These are phyloP conservation scores for Barnardius zonarius DNA, from an alignment of 2,113 vertebrate species.

Conservation along the genomic window DNA sequence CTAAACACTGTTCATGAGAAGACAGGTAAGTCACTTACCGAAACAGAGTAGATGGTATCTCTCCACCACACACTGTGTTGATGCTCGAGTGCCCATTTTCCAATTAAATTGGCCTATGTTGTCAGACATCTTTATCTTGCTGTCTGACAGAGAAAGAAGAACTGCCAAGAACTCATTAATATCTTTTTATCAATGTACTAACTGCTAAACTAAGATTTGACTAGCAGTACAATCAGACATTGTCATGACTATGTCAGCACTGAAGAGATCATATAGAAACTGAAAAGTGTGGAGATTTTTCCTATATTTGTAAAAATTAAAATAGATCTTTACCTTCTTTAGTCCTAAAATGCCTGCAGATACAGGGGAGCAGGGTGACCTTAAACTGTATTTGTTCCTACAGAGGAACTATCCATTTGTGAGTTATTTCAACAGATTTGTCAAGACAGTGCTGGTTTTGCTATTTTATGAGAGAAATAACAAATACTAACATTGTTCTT, in stretches of 20 bases:
- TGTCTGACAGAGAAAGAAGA: slow-evolving; percentile 25
- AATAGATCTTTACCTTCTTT: not conserved
- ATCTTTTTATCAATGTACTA: slow-evolving; percentile 16
- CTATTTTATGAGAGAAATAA: not conserved
- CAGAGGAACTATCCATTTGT: not conserved
- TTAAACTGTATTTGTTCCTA: not conserved
- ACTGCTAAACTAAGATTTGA: slow-evolving; percentile 19
- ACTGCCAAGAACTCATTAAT: slow-evolving; percentile 39
- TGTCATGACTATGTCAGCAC: not conserved
- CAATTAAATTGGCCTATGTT: not conserved
- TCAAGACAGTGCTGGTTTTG: not conserved
- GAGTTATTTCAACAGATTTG: not conserved
- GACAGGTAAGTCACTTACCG: not conserved
- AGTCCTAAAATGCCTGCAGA: not conserved
- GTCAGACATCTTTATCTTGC: not conserved
- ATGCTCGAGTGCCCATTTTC: slow-evolving; percentile 18
- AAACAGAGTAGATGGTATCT: not conserved
- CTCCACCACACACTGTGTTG: not conserved
- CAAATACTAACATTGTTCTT: not conserved
- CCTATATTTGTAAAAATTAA: not conserved
- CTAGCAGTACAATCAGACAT: not conserved
- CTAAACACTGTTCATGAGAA: not conserved
- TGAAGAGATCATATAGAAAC: not conserved
- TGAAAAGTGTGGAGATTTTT: not conserved
- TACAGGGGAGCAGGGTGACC: not conserved